Evolutionary conservation across 2,797 vertebrate species (phyloP), one percentile per base, ranked within the genome.

Genomic region (Gymnothorax reevesii): DNA sequence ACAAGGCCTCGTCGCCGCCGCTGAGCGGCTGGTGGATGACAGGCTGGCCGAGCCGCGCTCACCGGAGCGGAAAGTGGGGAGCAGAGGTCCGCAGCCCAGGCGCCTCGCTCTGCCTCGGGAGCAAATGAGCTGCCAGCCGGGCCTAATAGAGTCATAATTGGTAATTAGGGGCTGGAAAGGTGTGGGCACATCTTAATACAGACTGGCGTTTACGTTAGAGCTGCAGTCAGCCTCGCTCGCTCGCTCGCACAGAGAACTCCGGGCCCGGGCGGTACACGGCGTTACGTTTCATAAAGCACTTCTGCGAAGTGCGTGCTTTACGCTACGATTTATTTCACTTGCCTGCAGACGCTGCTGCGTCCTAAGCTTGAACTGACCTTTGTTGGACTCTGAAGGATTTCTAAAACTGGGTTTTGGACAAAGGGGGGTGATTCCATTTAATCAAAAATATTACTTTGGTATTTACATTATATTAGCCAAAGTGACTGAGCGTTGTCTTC

Each of bases 81-180:
- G 95, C 97, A 97, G 96, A 97, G 97, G 97, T 98, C 95, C 88
- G 87, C 90, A 94, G 94, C 94, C 90, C 91, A 94, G 92, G 95
- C 94, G 95, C 95, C 95, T 93, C 95, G 90, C 93, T 95, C 94
- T 82, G 94, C 94, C 94, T 96, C 95, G 90, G 95, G 95, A 97
- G 97, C 97, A 97, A 97, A 96, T 96, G 97, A 98, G 95, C 97
- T 98, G 98, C 97, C 98, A 97, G 94, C 95, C 90, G 96, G 95
- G 95, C 96, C 97, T 99, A 99, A 99, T 98, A 96, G 97, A 98
- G 96, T 96, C 97, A 98, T 99, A 98, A 99, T 98, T 99, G 97
- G 97, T 96, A 95, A 98, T 98, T 98, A 98, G 97, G 96, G 95
- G 94, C 94, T 91, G 95, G 95, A 95, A 96, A 97, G 96, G 96